A percentile compares a stretch with the other conserved stretches of the same genome.
phyloP scores from a whole-genome alignment of 2,797 vertebrate genomes.

The Danio tinwini region DNA sequence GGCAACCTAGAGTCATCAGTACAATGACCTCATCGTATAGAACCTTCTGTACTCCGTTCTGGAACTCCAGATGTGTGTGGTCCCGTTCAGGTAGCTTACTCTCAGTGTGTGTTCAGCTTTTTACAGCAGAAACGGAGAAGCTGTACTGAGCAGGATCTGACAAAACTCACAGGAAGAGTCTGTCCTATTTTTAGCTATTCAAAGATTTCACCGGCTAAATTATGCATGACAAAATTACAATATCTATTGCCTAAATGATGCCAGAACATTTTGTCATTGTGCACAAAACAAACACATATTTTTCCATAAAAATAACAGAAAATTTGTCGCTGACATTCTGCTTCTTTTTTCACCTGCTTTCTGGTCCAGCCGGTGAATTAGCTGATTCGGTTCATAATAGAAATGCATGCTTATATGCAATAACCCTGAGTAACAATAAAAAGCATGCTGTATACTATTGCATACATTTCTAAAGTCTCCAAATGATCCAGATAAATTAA shows the following conservation, averaged over 20 bases:
- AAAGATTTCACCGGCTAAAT: constrained; percentile 6
- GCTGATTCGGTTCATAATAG: no score
- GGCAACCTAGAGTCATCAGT: not conserved
- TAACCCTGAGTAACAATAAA: not conserved
- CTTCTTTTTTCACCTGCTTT: not conserved
- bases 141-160: not conserved
- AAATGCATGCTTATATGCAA: no score
- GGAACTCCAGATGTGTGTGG: not conserved
- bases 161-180: not conserved
- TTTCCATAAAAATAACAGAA: not conserved
- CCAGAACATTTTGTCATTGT: not conserved
- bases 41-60: not conserved
- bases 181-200: not conserved
- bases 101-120: constrained; percentile 4
- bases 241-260: not conserved
- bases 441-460: not conserved
- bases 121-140: not conserved
- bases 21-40: not conserved
- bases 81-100: not conserved
- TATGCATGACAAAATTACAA: not conserved
- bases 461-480: not conserved
- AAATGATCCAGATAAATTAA: not conserved
- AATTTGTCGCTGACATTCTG: not conserved
- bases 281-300: not conserved
- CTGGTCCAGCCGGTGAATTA: no score